These are phyloP conservation scores for Ornithoptera priamus DNA, from an alignment of 2,888 invertebrate genomes.

Conservation along the genomic window DNA sequence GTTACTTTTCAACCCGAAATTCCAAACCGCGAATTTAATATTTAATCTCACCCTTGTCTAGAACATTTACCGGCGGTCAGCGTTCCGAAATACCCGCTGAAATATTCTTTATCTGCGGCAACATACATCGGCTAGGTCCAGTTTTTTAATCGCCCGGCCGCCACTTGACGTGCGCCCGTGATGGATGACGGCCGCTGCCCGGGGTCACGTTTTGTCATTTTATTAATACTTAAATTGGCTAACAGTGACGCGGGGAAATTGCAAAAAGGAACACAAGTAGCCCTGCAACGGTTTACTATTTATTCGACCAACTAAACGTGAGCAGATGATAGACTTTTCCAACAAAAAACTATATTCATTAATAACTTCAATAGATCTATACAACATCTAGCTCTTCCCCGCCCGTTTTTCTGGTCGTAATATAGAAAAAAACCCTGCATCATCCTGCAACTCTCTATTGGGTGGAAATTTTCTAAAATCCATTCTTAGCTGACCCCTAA, in stretches of 20 bases:
- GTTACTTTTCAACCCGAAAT: constrained; percentile 75
- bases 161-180: constrained; percentile 72
- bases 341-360: neutral
- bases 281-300: neutral
- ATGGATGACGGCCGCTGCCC: constrained; percentile 64
- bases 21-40: constrained; percentile 78
- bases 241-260: constrained; percentile 69
- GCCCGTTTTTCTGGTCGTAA: no score
- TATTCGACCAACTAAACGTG: neutral
- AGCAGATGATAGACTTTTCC: neutral
- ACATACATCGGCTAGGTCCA: constrained; percentile 65
- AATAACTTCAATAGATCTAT: neutral
- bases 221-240: constrained; percentile 79
- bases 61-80: constrained; percentile 71
- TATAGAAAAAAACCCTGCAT: no score
- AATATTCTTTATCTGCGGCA: constrained; percentile 35
- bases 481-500: no score
- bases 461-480: no score
- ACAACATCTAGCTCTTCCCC: no score
- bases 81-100: constrained; percentile 60
- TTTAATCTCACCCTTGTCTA: constrained; percentile 79
- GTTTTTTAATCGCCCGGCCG: constrained; percentile 71
- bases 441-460: no score
- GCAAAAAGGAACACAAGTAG: constrained; percentile 24
- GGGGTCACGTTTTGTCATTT: constrained; percentile 78